Conservation (phyloP, 2,113 vertebrate genomes). For the Petrocephalus zakoni region DNA sequence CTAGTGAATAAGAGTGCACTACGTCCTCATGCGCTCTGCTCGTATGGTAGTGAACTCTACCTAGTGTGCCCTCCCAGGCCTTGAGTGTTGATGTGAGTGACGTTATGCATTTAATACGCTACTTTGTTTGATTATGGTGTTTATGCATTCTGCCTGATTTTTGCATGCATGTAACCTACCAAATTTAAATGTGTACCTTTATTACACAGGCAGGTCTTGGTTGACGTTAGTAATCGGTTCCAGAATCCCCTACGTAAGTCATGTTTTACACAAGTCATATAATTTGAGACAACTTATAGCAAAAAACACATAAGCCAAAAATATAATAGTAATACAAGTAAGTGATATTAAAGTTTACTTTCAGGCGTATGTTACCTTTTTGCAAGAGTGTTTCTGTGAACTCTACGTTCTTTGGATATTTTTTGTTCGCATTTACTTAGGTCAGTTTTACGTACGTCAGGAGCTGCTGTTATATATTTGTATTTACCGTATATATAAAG, state of each 20-base stretch:
- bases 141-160: background rate
- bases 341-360: background rate
- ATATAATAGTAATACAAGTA: background rate
- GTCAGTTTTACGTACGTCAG: background rate
- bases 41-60: background rate
- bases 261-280: background rate
- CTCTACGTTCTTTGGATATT: background rate
- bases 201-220: background rate
- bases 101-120: background rate
- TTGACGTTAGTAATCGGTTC: background rate
- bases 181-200: background rate
- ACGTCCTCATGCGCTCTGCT: background rate
- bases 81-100: too few species aligned
- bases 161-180: background rate
- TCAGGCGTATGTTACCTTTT: background rate
- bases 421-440: background rate
- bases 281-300: background rate
- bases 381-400: background rate
- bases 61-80: background rate
- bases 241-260: background rate
- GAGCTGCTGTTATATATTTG: background rate
- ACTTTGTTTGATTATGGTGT: background rate
- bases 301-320: background rate
- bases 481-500: background rate
- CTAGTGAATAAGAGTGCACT: background rate